Evolutionary conservation across 2,113 vertebrate species (phyloP).

Genomic region (Calidris pugnax): DNA sequence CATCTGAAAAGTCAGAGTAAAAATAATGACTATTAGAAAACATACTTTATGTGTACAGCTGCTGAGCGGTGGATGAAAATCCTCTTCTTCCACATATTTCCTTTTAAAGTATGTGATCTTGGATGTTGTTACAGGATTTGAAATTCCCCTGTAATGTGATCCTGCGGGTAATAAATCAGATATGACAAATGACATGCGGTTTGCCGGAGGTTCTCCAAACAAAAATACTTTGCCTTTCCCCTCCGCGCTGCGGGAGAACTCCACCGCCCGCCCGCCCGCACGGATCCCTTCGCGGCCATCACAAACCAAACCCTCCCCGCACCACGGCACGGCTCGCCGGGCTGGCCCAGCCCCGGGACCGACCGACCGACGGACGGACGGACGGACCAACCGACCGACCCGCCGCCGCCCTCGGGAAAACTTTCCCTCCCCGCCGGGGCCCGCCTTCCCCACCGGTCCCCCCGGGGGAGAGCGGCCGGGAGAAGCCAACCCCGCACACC

Average conservation of each 20-base stretch:
- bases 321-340: neutral
- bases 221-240: constrained; percentile 70
- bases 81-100: constrained; percentile 94
- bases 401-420: neutral
- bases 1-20: constrained; percentile 64
- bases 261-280: constrained; percentile 14
- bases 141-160: constrained; percentile 84
- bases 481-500: neutral
- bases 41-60: constrained; percentile 92
- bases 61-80: constrained; percentile 86
- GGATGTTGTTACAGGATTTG: constrained; percentile 87
- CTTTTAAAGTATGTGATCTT: constrained; percentile 96
- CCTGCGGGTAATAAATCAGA: constrained; percentile 85
- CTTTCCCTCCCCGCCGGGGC: neutral
- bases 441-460: neutral
- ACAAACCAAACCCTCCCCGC: constrained; percentile 18
- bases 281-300: neutral
- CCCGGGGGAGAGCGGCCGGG: neutral
- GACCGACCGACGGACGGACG: neutral
- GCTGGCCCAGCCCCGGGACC: neutral
- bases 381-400: neutral
- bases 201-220: constrained; percentile 75
- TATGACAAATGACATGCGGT: constrained; percentile 76
- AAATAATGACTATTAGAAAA: constrained; percentile 70
- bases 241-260: constrained; percentile 48